A percentile compares a stretch with the other conserved stretches of the same genome.
Evolutionary conservation across 2,113 vertebrate species (phyloP).

Genomic region (Empidonax traillii): DNA sequence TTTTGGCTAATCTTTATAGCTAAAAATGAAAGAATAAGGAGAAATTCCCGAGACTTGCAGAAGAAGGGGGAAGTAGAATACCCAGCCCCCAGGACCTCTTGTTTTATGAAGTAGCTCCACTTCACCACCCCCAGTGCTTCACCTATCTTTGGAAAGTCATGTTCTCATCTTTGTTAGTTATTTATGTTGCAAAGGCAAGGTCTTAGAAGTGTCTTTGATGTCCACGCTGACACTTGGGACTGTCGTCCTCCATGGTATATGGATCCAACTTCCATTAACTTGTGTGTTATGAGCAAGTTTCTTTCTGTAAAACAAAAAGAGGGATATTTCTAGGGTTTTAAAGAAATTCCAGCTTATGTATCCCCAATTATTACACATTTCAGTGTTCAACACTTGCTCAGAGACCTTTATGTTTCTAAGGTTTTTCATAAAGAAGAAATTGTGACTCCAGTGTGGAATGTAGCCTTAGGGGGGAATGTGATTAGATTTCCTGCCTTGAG

Average conservation of each 20-base stretch:
- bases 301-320: background rate
- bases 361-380: background rate
- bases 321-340: background rate
- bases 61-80: background rate
- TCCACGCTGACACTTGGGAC: background rate
- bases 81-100: background rate
- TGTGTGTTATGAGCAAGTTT: background rate
- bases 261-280: background rate
- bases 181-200: background rate
- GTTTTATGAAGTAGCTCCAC: background rate
- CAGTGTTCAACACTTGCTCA: background rate
- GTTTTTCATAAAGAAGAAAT: background rate
- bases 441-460: background rate
- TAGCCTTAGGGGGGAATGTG: background rate
- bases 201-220: background rate
- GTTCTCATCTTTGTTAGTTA: background rate
- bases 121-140: background rate
- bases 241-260: rapidly evolving
- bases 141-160: background rate
- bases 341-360: background rate
- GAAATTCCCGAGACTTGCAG: background rate
- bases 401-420: background rate
- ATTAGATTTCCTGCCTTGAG: background rate
- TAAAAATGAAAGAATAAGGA: background rate
- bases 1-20: background rate